Evolutionary conservation across 2,113 vertebrate species (phyloP).

Genomic region (Micromys minutus): DNA sequence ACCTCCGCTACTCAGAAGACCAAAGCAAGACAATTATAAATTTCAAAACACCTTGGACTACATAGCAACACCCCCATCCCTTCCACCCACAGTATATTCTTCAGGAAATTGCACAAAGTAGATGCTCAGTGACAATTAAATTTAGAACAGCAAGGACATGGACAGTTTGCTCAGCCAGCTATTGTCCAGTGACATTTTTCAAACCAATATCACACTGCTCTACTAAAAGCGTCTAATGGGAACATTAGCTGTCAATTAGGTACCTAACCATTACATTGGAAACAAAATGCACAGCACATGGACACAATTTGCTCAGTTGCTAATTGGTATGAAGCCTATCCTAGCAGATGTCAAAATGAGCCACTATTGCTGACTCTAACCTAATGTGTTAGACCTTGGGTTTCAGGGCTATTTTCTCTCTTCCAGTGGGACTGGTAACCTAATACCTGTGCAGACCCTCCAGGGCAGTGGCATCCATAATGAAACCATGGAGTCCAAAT

Average conservation of each 20-base stretch:
- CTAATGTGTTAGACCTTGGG: conserved; percentile 41
- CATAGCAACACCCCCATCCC: background rate
- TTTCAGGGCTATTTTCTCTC: conserved; percentile 31
- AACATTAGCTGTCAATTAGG: conserved; percentile 62
- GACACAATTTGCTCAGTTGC: conserved; percentile 59
- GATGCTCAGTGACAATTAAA: conserved; percentile 35
- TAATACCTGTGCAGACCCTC: background rate
- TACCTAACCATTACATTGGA: conserved; percentile 51
- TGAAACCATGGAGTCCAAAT: conserved; percentile 5
- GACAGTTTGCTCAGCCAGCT: conserved; percentile 36
- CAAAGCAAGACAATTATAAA: background rate
- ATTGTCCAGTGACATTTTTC: conserved; percentile 51
- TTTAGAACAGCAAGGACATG: conserved; percentile 55
- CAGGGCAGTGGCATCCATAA: background rate
- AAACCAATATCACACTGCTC: conserved; percentile 51
- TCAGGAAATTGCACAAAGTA: conserved; percentile 18
- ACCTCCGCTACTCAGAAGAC: background rate
- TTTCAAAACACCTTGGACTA: background rate
- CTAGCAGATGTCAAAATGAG: conserved; percentile 61
- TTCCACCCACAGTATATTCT: background rate
- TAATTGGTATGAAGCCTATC: conserved; percentile 51
- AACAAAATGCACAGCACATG: conserved; percentile 58
- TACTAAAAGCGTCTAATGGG: conserved; percentile 65
- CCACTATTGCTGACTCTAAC: conserved; percentile 2
- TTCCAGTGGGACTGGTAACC: background rate